Conservation (phyloP, 2,888 invertebrate genomes). For the Pristionchus maxplancki region DNA sequence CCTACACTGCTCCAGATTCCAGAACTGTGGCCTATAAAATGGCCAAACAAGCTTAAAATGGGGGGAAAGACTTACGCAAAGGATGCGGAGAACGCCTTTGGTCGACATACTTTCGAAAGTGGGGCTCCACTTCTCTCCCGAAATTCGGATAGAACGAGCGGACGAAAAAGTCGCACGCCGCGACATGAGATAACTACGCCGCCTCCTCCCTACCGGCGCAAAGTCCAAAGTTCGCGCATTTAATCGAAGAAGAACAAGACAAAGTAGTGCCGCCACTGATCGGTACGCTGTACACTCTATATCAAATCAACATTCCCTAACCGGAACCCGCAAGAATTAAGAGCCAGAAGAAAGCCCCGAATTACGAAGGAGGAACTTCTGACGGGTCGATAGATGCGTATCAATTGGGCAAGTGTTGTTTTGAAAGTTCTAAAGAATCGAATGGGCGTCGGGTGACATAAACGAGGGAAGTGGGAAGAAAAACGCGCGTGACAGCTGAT, state of each 20-base stretch:
- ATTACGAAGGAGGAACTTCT: neutral
- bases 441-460: neutral
- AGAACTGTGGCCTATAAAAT: neutral
- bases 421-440: constrained; percentile 30
- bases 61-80: constrained; percentile 9
- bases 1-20: neutral
- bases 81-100: constrained; percentile 23
- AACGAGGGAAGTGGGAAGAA: neutral
- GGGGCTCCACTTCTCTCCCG: neutral
- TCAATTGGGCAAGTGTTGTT: constrained; percentile 7
- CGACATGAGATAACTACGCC: constrained; percentile 7
- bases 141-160: neutral
- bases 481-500: constrained; percentile 46
- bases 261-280: neutral
- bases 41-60: neutral
- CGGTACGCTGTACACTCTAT: neutral
- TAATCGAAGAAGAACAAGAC: neutral
- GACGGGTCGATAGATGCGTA: constrained; percentile 10
- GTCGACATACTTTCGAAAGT: constrained; percentile 48
- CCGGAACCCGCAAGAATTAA: constrained; percentile 5
- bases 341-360: neutral
- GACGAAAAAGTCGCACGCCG: constrained; percentile 20
- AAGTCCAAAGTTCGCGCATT: constrained; percentile 34
- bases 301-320: constrained; percentile 21
- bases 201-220: neutral